Conservation (phyloP, 2,797 vertebrate species). For the Hephaestus fuliginosus region DNA sequence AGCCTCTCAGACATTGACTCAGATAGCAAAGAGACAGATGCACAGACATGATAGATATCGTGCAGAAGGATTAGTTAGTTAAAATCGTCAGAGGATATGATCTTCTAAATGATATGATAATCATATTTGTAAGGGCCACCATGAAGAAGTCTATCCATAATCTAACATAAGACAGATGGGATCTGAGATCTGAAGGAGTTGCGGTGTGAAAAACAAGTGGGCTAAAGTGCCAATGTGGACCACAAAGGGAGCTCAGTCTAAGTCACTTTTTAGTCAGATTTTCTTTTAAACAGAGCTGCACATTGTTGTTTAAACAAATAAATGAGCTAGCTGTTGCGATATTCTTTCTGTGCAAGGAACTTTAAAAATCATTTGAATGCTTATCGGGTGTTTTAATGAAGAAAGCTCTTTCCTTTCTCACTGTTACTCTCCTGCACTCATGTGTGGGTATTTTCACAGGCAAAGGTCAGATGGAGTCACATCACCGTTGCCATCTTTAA, state of each 20-base stretch:
- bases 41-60: background rate
- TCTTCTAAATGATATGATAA: conserved; percentile 4
- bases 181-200: conserved; percentile 17
- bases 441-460: conserved; percentile 32
- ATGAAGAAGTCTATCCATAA: background rate
- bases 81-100: background rate
- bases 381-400: background rate
- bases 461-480: conserved; percentile 35
- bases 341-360: background rate
- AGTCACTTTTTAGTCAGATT: background rate
- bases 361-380: background rate
- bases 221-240: background rate
- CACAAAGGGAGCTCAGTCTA: background rate
- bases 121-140: conserved; percentile 17
- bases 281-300: background rate
- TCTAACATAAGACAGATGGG: conserved; percentile 14
- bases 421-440: background rate
- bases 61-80: background rate
- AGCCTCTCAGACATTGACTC: conserved; percentile 11
- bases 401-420: background rate
- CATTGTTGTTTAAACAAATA: background rate
- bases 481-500: conserved; percentile 42
- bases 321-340: background rate
- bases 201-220: conserved; percentile 12
- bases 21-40: background rate